Percentiles rank a stretch among this genome's conserved stretches.
These are phyloP conservation scores for Sarcophaga rosellei DNA, from an alignment of 2,888 invertebrate genomes.

Conservation along the genomic window DNA sequence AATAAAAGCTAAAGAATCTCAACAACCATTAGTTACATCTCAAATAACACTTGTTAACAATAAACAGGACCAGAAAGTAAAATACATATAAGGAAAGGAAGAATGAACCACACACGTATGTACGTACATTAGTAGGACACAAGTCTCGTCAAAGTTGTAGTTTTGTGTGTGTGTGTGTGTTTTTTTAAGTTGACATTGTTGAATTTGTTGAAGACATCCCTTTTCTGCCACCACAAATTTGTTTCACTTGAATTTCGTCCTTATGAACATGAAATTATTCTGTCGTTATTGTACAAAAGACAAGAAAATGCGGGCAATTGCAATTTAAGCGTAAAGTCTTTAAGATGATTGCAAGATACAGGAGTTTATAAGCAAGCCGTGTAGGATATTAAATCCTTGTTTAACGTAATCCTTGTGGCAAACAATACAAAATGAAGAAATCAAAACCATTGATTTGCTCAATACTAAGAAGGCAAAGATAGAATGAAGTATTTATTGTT, in stretches of 20 bases:
- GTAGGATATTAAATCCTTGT: conserved; percentile 36
- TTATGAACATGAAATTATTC: conserved; percentile 28
- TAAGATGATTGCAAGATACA: conserved; percentile 42
- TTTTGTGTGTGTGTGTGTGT: neutral
- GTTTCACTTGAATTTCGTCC: conserved; percentile 57
- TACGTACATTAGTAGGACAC: neutral
- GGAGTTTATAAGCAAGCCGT: conserved; percentile 31
- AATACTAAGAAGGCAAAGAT: neutral
- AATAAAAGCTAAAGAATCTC: conserved; percentile 67
- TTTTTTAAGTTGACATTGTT: conserved; percentile 44
- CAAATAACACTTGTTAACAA: conserved; percentile 77
- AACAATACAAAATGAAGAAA: conserved; percentile 32
- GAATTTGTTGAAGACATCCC: conserved; percentile 39
- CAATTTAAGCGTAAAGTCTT: conserved; percentile 52
- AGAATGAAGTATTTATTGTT: conserved; percentile 65
- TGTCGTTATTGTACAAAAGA: neutral
- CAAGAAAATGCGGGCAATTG: conserved; percentile 69
- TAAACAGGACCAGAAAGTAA: conserved; percentile 64
- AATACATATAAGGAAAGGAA: neutral
- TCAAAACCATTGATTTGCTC: conserved; percentile 54
- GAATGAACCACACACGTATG: neutral
- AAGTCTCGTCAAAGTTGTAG: conserved; percentile 41
- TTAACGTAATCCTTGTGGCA: conserved; percentile 53
- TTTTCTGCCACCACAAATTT: conserved; percentile 46
- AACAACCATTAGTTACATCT: conserved; percentile 73